Evolutionary conservation across 2,888 invertebrate species (phyloP).

Genomic region (Harpalus rufipes): DNA sequence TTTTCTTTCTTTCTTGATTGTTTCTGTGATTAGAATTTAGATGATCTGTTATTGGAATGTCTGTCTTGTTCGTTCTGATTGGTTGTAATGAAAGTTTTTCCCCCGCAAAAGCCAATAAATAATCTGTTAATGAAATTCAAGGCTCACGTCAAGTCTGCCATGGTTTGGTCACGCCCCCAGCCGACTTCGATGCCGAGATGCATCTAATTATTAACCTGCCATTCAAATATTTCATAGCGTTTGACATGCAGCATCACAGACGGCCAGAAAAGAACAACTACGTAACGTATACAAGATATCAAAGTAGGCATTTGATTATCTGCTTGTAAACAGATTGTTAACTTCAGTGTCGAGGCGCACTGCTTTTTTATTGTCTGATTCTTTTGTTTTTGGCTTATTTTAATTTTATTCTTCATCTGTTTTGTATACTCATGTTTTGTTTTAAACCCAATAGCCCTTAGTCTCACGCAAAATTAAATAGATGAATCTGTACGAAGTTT

Average conservation of each 20-base stretch:
- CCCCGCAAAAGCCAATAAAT: conserved; percentile 63
- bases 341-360: conserved; percentile 60
- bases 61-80: neutral
- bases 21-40: neutral
- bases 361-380: conserved; percentile 52
- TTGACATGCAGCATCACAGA: conserved; percentile 63
- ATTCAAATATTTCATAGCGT: conserved; percentile 65
- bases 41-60: neutral
- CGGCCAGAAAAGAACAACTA: conserved; percentile 33
- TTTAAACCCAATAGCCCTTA: conserved; percentile 20
- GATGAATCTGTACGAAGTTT: too few relatives aligned
- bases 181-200: conserved; percentile 64
- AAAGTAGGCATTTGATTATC: conserved; percentile 62
- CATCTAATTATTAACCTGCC: conserved; percentile 67
- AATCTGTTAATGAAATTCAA: conserved; percentile 66
- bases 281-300: conserved; percentile 57
- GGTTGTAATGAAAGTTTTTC: neutral
- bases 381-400: conserved; percentile 54
- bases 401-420: conserved; percentile 44
- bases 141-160: conserved; percentile 64
- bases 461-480: too few relatives aligned
- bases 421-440: conserved; percentile 12
- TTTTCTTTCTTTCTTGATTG: too few relatives aligned
- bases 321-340: conserved; percentile 64
- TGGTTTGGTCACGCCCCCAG: conserved; percentile 63